Evolutionary conservation across 2,113 vertebrate species (phyloP).

Genomic region (Lasiurus cinereus): DNA sequence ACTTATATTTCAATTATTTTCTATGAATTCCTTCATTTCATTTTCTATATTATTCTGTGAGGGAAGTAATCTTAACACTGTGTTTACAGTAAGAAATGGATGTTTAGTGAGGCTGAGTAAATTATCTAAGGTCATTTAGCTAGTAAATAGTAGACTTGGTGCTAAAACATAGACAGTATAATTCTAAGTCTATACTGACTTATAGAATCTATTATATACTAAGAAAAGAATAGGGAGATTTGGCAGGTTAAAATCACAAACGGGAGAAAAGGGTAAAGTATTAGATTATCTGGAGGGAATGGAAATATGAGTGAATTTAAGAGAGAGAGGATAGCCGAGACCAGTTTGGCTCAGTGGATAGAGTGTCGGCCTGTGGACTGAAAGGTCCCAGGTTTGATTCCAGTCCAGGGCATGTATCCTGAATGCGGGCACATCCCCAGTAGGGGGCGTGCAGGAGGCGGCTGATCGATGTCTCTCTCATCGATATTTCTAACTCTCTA

Average conservation of each 20-base stretch:
- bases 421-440: too few species aligned
- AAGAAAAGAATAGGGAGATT: constrained; percentile 17
- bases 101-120: background rate
- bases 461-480: too few species aligned
- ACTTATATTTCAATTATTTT: constrained; percentile 46
- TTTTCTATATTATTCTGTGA: background rate
- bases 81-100: constrained; percentile 24
- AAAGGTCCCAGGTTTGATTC: too few species aligned
- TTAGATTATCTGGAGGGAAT: background rate
- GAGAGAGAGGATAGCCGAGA: too few species aligned
- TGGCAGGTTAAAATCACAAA: constrained; percentile 8
- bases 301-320: constrained; percentile 39
- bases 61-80: background rate
- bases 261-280: background rate
- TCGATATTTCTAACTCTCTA: too few species aligned
- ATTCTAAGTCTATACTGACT: constrained; percentile 12
- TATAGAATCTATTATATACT: constrained; percentile 5
- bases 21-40: constrained; percentile 19
- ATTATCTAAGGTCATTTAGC: background rate
- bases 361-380: too few species aligned
- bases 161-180: background rate
- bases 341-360: too few species aligned
- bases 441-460: too few species aligned
- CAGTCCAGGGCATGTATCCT: too few species aligned
- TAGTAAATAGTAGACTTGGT: background rate